phyloP scores from a whole-genome alignment of 2,888 invertebrate species.

The Himalopsyche japonica region DNA sequence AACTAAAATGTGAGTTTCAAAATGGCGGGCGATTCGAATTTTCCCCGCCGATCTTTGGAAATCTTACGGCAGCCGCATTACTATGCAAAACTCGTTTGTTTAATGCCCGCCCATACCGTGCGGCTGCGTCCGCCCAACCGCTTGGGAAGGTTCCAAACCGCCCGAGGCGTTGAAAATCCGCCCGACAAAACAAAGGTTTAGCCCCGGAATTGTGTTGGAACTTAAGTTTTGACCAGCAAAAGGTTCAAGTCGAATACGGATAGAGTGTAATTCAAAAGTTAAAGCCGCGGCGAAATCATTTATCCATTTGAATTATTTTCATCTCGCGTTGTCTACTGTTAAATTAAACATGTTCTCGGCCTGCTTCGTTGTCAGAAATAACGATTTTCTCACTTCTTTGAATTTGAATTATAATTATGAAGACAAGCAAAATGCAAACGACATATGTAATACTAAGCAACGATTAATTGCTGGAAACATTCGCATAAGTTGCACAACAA shows the following conservation, averaged over 20 bases:
- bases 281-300: neutral
- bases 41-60: neutral
- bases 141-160: neutral
- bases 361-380: too few relatives aligned
- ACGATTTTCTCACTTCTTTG: too few relatives aligned
- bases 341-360: too few relatives aligned
- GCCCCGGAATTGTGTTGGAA: neutral
- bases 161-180: neutral
- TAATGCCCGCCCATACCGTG: neutral
- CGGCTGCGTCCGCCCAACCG: neutral
- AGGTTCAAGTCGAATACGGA: neutral
- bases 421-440: too few relatives aligned
- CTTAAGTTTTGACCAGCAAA: neutral
- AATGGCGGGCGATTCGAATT: neutral
- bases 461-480: too few relatives aligned
- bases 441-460: too few relatives aligned
- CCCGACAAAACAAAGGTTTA: constrained; percentile 1
- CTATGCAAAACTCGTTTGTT: constrained; percentile 26
- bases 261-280: neutral
- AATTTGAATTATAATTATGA: too few relatives aligned
- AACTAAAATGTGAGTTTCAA: neutral
- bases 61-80: constrained; percentile 20
- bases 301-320: too few relatives aligned
- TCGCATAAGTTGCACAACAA: too few relatives aligned
- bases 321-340: too few relatives aligned